Conservation (phyloP, 2,113 vertebrate genomes). For the Porphyrio hochstetteri region DNA sequence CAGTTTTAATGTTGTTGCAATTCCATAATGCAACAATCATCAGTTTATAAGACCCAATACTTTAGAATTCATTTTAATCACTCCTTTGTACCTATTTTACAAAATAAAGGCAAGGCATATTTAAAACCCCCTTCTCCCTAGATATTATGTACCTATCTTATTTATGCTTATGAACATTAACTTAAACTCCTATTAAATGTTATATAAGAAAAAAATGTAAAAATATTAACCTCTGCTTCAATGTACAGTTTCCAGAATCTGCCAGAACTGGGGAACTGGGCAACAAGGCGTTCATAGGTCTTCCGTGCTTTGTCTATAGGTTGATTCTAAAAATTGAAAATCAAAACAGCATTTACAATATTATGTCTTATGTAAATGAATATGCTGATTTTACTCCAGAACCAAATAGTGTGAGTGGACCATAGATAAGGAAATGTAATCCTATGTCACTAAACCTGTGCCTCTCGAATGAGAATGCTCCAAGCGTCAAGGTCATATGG, state of each 20-base stretch:
- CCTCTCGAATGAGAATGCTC: constrained; percentile 99
- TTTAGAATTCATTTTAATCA: constrained; percentile 80
- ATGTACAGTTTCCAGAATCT: constrained; percentile 99
- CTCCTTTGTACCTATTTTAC: constrained; percentile 80
- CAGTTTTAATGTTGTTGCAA: constrained; percentile 99
- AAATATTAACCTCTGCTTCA: constrained; percentile 99
- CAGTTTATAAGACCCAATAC: constrained; percentile 85
- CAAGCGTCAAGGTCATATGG: constrained; percentile 99
- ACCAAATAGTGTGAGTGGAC: constrained; percentile 82
- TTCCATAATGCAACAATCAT: constrained; percentile 99
- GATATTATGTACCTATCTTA: constrained; percentile 67
- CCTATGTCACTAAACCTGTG: constrained; percentile 99
- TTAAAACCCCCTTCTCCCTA: constrained; percentile 69
- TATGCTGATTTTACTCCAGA: constrained; percentile 77
- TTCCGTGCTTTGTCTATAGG: constrained; percentile 99
- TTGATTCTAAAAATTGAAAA: constrained; percentile 98
- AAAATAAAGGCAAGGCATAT: constrained; percentile 78
- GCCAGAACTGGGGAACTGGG: constrained; percentile 99
- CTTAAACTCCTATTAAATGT: constrained; percentile 78
- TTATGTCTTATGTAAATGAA: constrained; percentile 75
- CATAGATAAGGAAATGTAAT: constrained; percentile 97
- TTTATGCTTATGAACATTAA: constrained; percentile 76
- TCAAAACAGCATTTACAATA: constrained; percentile 87
- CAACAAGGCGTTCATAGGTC: constrained; percentile 99
- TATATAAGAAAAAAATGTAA: constrained; percentile 80